Evolutionary conservation across 2,888 invertebrate genomes (phyloP).

Genomic region (Lepidocyrtinus sp.): DNA sequence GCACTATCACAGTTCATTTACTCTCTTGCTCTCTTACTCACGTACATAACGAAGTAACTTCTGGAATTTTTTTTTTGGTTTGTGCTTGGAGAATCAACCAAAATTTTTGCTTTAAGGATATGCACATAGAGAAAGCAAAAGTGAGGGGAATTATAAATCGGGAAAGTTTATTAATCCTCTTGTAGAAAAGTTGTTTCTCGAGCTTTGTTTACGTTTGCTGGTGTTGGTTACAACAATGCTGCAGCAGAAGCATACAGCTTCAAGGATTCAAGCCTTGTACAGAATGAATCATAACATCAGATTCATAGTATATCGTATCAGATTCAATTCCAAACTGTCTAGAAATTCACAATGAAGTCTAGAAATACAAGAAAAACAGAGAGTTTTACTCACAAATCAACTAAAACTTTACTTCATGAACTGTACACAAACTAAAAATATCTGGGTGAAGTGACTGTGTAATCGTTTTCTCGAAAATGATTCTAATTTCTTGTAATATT

Average conservation of each 20-base stretch:
- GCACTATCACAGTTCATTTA: background rate
- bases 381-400: too few species aligned
- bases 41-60: background rate
- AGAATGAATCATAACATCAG: background rate
- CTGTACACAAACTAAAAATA: too few species aligned
- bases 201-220: background rate
- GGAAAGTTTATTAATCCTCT: constrained; percentile 44
- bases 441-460: too few species aligned
- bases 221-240: background rate
- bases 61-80: background rate
- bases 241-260: background rate
- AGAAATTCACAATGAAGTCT: background rate
- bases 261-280: too few species aligned
- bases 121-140: background rate
- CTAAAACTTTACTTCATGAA: too few species aligned
- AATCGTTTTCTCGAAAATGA: too few species aligned
- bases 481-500: too few species aligned
- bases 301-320: background rate
- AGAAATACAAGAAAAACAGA: too few species aligned
- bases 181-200: constrained; percentile 26
- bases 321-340: background rate
- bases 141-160: constrained; percentile 47
- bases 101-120: background rate
- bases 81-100: background rate
- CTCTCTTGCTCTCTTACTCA: background rate